Conservation (phyloP, 2,888 invertebrate species). For the Anthrax anthrax region DNA sequence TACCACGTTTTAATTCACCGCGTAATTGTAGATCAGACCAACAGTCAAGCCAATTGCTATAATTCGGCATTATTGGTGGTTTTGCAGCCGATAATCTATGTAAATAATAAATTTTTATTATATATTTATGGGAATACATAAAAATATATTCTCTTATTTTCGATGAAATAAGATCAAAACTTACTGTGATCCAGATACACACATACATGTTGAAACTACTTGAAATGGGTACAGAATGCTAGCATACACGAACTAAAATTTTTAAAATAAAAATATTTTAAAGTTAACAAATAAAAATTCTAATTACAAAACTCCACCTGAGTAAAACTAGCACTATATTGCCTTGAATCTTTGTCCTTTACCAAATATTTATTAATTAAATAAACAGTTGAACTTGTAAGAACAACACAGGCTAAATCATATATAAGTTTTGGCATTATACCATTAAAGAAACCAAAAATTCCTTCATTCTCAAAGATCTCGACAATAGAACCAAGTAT, state of each 20-base stretch:
- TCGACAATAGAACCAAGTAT: constrained; percentile 60
- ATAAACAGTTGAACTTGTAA: constrained; percentile 62
- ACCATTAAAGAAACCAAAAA: constrained; percentile 77
- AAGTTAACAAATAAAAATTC: background rate
- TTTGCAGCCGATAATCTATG: constrained; percentile 61
- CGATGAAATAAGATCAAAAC: constrained; percentile 7
- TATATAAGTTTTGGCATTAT: constrained; percentile 74
- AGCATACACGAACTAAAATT: constrained; percentile 55
- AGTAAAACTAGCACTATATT: constrained; percentile 40
- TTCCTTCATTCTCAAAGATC: constrained; percentile 75
- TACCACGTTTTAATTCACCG: constrained; percentile 74
- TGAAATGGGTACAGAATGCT: constrained; percentile 84
- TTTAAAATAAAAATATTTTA: background rate
- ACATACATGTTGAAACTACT: constrained; percentile 84
- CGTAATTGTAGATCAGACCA: constrained; percentile 61
- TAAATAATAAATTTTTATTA: constrained; percentile 3
- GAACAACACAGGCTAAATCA: constrained; percentile 64
- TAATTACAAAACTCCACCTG: constrained; percentile 16
- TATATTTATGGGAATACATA: too few relatives aligned
- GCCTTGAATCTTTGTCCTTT: constrained; percentile 50
- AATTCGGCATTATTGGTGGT: constrained; percentile 73
- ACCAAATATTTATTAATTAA: constrained; percentile 66
- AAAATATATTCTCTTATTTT: too few relatives aligned
- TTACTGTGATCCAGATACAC: constrained; percentile 62
- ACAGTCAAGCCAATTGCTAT: constrained; percentile 68